A percentile compares a stretch with the other conserved stretches of the same genome.
Conservation (phyloP, 2,113 vertebrate genomes). For the Echinops telfairi region DNA sequence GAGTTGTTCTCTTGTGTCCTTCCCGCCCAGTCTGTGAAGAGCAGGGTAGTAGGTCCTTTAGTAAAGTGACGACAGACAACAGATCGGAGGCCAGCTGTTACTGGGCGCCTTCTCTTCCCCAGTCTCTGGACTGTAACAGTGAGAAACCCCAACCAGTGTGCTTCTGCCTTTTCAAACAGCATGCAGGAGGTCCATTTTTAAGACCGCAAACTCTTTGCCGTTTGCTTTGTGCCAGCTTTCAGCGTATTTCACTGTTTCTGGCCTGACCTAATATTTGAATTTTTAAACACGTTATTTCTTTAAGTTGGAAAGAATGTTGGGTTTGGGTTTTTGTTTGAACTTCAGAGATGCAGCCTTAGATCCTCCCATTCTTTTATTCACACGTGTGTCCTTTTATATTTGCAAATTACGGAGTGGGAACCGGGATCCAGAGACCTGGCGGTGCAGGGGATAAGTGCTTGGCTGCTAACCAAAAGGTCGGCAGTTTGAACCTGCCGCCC, state of each 20-base stretch:
- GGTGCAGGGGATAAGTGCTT: neutral
- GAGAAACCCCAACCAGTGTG: neutral
- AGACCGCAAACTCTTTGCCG: neutral
- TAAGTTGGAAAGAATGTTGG: neutral
- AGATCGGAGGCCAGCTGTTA: neutral
- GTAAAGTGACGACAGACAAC: neutral
- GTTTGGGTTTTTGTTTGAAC: neutral
- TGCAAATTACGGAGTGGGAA: neutral
- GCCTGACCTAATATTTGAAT: neutral
- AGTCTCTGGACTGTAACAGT: neutral
- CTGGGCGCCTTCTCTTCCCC: neutral
- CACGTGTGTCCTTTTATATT: neutral
- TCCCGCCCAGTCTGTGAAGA: constrained; percentile 2
- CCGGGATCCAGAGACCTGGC: neutral
- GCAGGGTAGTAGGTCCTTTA: neutral
- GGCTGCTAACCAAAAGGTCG: too few relatives aligned
- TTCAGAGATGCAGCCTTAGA: neutral
- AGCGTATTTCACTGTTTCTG: neutral
- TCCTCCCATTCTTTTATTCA: neutral
- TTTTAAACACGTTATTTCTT: constrained; percentile 16
- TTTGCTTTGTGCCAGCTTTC: constrained; percentile 1
- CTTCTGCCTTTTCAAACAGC: neutral
- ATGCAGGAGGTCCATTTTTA: neutral
- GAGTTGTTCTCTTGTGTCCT: constrained; percentile 16
- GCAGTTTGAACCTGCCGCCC: too few relatives aligned